phyloP scores from a whole-genome alignment of 2,797 vertebrate species.

The Limnodromus scolopaceus region DNA sequence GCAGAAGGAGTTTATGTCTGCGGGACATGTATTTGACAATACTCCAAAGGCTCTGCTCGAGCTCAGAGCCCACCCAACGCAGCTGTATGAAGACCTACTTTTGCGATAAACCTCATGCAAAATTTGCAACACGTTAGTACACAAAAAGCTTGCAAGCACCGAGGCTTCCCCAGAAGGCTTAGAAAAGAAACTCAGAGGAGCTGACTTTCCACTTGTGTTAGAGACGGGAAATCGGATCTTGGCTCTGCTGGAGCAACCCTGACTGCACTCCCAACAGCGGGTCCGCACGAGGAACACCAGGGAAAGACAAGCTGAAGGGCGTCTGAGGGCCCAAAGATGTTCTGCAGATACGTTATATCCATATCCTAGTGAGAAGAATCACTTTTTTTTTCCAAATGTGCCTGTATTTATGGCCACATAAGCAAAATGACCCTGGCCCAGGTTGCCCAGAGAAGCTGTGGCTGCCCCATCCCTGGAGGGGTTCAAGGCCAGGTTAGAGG shows the following conservation, averaged over 20 bases:
- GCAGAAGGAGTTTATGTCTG: neutral
- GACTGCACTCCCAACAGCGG: accelerated
- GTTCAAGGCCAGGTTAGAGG: too few relatives aligned
- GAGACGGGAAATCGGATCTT: neutral
- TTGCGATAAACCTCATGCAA: neutral
- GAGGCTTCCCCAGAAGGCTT: neutral
- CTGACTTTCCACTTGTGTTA: neutral
- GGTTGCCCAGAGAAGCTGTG: neutral
- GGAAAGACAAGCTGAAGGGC: neutral
- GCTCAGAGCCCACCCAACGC: accelerated
- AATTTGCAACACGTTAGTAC: neutral
- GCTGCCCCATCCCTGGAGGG: too few relatives aligned
- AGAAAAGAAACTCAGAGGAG: neutral
- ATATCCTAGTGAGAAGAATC: neutral
- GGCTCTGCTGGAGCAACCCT: neutral
- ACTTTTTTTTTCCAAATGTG: neutral
- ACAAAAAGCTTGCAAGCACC: neutral
- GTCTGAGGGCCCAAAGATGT: neutral
- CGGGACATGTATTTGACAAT: accelerated
- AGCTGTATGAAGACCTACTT: neutral
- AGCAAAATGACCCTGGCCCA: neutral
- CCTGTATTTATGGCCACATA: neutral
- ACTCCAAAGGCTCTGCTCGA: accelerated
- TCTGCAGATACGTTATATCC: neutral
- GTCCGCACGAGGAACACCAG: accelerated